A percentile compares a stretch with the other conserved stretches of the same genome.
phyloP scores from a whole-genome alignment of 1,140 invertebrate genomes.

The Drosophila neocordata region DNA sequence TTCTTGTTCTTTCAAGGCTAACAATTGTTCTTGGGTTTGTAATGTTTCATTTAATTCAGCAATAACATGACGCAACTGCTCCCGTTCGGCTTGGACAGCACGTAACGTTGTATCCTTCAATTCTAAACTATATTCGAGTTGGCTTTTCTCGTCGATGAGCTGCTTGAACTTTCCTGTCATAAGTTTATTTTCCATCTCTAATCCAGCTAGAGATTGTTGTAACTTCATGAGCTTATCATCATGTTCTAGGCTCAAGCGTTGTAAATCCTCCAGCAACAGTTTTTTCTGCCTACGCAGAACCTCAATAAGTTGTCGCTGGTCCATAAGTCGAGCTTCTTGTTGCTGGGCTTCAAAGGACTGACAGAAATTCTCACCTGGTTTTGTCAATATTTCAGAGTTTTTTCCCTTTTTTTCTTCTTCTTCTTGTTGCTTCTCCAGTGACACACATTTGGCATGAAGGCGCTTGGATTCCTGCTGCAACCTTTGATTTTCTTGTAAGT shows the following conservation, averaged over 20 bases:
- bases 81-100: conserved; percentile 48
- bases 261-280: conserved; percentile 60
- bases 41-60: conserved; percentile 61
- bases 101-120: conserved; percentile 38
- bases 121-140: conserved; percentile 56
- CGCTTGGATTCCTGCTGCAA: conserved; percentile 68
- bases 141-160: conserved; percentile 54
- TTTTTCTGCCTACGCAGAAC: conserved; percentile 75
- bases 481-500: conserved; percentile 72
- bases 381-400: not conserved
- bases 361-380: not conserved
- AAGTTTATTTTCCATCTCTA: conserved; percentile 74
- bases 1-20: conserved; percentile 64
- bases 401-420: conserved; percentile 12
- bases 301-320: conserved; percentile 67
- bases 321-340: conserved; percentile 56
- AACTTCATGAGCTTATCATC: conserved; percentile 63
- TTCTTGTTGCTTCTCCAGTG: conserved; percentile 45
- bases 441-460: conserved; percentile 53
- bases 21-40: conserved; percentile 53
- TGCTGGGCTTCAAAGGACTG: conserved; percentile 62
- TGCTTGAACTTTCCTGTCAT: conserved; percentile 68
- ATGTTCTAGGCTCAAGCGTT: conserved; percentile 59
- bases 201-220: conserved; percentile 51
- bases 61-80: conserved; percentile 61